A percentile compares a stretch with the other conserved stretches of the same genome.
Conservation (phyloP, 2,797 vertebrate genomes). For the Cossypha polioptera region DNA sequence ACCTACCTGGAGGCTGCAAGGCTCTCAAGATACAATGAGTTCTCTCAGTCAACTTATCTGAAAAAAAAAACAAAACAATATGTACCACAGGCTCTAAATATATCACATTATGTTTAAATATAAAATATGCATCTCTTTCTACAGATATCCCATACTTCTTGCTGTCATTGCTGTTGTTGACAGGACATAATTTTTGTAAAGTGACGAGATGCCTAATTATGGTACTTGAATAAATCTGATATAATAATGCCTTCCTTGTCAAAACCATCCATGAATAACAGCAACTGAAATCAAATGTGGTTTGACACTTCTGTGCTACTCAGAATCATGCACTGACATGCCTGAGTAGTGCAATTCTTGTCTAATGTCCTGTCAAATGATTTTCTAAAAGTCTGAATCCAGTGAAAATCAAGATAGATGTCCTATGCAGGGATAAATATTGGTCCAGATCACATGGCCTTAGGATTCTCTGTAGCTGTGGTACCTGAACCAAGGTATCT, state of each 20-base stretch:
- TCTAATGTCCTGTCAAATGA: background rate
- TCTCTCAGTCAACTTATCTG: background rate
- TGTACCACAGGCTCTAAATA: background rate
- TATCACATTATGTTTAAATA: background rate
- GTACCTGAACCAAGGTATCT: background rate
- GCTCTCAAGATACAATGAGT: background rate
- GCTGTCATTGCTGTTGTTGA: background rate
- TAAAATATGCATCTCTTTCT: background rate
- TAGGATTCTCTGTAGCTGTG: background rate
- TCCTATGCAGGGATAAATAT: background rate
- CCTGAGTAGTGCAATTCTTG: background rate
- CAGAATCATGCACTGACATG: background rate
- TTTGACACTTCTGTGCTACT: conserved; percentile 2
- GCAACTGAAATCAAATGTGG: background rate
- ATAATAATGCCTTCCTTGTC: background rate
- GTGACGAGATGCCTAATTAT: background rate
- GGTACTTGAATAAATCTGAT: background rate
- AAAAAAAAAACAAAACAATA: background rate
- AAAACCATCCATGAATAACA: background rate
- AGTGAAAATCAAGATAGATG: background rate
- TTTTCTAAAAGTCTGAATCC: background rate
- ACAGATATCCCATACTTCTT: background rate
- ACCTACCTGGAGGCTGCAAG: background rate
- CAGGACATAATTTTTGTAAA: background rate
- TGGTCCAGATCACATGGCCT: background rate